phyloP scores from a whole-genome alignment of 64 coral and sea anemone species.

The Stichodactyla helianthus region DNA sequence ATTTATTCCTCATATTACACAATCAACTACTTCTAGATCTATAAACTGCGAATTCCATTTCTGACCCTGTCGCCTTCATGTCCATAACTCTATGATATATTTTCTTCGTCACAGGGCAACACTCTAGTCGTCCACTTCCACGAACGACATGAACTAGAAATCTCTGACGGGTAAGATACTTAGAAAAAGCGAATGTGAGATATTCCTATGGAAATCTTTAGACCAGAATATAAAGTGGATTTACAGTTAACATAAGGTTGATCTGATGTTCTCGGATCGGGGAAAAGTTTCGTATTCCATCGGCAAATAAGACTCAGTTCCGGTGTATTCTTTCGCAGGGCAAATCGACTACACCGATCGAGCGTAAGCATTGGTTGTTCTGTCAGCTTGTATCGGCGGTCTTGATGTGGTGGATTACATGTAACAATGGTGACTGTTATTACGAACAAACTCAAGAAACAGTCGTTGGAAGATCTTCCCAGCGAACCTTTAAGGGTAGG shows the following conservation, averaged over 20 bases:
- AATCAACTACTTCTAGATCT: neutral
- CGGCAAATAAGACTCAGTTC: conserved; percentile 19
- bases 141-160: conserved; percentile 5
- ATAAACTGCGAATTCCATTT: neutral
- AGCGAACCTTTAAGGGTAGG: conserved; percentile 62
- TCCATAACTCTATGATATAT: neutral
- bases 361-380: conserved; percentile 5
- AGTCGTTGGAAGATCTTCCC: conserved; percentile 79
- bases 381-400: conserved; percentile 35
- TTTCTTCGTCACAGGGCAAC: conserved; percentile 8
- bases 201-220: neutral
- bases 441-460: conserved; percentile 87
- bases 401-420: conserved; percentile 40
- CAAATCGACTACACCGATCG: conserved; percentile 39
- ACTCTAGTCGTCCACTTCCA: neutral
- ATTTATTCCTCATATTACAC: neutral
- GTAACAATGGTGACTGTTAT: conserved; percentile 76
- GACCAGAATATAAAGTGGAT: neutral
- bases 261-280: neutral
- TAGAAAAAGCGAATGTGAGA: neutral
- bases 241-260: neutral
- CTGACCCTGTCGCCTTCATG: neutral
- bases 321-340: conserved; percentile 62
- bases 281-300: neutral
- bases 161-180: neutral